Evolutionary conservation across 1,140 invertebrate species (phyloP), one percentile per base, ranked within the genome.

Genomic region (Daktulosphaira vitifoliae): DNA sequence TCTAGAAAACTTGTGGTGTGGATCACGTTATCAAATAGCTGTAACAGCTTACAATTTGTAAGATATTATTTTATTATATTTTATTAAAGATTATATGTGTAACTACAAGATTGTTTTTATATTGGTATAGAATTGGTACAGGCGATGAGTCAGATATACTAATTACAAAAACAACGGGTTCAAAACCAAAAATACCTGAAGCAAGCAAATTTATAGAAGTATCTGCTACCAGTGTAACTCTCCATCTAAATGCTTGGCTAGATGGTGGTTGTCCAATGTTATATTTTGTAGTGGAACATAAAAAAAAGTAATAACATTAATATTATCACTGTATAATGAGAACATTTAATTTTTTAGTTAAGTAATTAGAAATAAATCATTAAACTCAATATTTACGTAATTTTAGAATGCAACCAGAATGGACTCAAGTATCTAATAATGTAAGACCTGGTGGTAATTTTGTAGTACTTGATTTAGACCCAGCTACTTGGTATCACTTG

Each of bases 241-340:
- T 98, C 50, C 91, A 94, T 72, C 80, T 98, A 48, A 89, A 85
- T 71, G 86, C 91, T 59, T 98, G 94, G 94, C 85, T 88, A 56
- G 91, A 94, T 74, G 91, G 91, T 66, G 92, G 92, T 29, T 98
- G 95, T 76, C 90, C 92, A 2, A 96, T 98, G 86, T 82, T 90
- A 48, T 92, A 92, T 73, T 98, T 95, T 76, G 91, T 95, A 56
- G 89, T 98, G 29, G 91, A 95, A 76, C 92, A 96, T 75, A 94
- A 94, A 76, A 90, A 90, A 73, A 90, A 88, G 89, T 92, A 79
- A 80, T n/a, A n/a, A 76, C 75, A 26, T 42, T 39, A 3, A 39
- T 16, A 23, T 23, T 38, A 23, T 0, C 13, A 16, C 9, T 51
- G 2, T 9, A 16, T 51, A 51, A 51, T 51, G 29, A 26, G 11